These are phyloP conservation scores for Chrysolina americana DNA, from an alignment of 2,888 invertebrate species.

Conservation along the genomic window DNA sequence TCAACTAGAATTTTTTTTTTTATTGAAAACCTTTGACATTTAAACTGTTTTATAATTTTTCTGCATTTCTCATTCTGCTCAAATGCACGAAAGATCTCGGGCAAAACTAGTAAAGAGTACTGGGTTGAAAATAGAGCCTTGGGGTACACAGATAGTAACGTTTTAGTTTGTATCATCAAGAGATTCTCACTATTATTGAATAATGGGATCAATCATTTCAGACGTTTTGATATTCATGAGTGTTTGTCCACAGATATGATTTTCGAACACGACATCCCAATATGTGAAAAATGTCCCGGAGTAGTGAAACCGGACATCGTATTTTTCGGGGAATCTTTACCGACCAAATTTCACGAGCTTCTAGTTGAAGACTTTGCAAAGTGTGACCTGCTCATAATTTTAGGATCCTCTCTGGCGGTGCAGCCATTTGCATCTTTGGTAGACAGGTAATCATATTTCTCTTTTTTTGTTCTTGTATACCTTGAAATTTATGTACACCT, in stretches of 20 bases:
- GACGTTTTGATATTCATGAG: neutral
- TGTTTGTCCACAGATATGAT: slow-evolving; percentile 76
- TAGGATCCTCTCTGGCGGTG: slow-evolving; percentile 95
- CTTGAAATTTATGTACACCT: too few relatives aligned
- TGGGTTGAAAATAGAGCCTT: too few relatives aligned
- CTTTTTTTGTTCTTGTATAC: too few relatives aligned
- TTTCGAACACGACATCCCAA: slow-evolving; percentile 81
- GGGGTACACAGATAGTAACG: too few relatives aligned
- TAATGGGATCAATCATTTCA: neutral
- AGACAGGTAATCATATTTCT: slow-evolving; percentile 74
- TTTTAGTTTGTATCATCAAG: too few relatives aligned
- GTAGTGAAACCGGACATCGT: slow-evolving; percentile 96
- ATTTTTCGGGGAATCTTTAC: slow-evolving; percentile 94
- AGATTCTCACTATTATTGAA: too few relatives aligned
- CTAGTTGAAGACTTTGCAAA: slow-evolving; percentile 83
- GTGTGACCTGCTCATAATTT: slow-evolving; percentile 93
- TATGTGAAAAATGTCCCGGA: slow-evolving; percentile 79
- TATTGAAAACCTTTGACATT: too few relatives aligned
- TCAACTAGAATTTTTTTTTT: too few relatives aligned
- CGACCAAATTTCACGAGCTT: slow-evolving; percentile 81
- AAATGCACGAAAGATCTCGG: too few relatives aligned
- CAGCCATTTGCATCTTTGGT: slow-evolving; percentile 95
- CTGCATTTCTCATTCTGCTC: too few relatives aligned
- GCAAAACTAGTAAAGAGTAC: neutral
- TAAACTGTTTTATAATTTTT: too few relatives aligned